Conservation (phyloP, 2,797 vertebrate species). For the Rhinogobio ventralis region DNA sequence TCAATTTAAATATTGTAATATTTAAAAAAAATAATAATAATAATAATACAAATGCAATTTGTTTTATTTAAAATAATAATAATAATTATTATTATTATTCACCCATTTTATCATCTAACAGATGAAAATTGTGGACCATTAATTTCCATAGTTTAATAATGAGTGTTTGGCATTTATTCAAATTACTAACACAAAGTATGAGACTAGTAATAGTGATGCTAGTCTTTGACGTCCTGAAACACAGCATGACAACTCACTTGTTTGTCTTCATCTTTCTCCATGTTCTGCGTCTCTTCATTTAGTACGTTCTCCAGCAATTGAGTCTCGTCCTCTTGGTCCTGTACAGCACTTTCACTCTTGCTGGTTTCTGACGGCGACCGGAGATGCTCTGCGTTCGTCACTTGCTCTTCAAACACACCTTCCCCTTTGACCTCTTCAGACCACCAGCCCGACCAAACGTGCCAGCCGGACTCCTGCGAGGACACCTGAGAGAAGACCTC, state of each 20-base stretch:
- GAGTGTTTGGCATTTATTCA: neutral
- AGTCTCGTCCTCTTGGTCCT: neutral
- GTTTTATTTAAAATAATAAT: neutral
- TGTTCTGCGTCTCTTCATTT: conserved; percentile 37
- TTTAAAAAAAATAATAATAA: no score
- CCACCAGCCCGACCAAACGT: conserved; percentile 42
- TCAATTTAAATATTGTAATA: no score
- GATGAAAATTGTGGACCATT: neutral
- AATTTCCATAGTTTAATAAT: neutral
- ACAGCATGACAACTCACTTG: neutral
- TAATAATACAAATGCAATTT: neutral
- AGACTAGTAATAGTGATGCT: no score
- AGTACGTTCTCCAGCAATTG: neutral
- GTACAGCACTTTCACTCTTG: neutral
- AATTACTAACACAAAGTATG: neutral
- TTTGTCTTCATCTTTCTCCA: conserved; percentile 47
- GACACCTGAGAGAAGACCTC: neutral
- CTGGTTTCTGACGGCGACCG: neutral
- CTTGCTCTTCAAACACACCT: neutral
- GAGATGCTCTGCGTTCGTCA: neutral
- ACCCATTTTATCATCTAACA: neutral
- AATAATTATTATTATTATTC: neutral
- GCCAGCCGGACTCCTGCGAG: neutral
- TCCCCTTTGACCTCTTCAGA: conserved; percentile 24
- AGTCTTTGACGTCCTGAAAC: neutral